Percentiles rank a stretch among this genome's conserved stretches.
These are phyloP conservation scores for Leptothorax acervorum DNA, from an alignment of 2,888 invertebrate species.

Conservation along the genomic window DNA sequence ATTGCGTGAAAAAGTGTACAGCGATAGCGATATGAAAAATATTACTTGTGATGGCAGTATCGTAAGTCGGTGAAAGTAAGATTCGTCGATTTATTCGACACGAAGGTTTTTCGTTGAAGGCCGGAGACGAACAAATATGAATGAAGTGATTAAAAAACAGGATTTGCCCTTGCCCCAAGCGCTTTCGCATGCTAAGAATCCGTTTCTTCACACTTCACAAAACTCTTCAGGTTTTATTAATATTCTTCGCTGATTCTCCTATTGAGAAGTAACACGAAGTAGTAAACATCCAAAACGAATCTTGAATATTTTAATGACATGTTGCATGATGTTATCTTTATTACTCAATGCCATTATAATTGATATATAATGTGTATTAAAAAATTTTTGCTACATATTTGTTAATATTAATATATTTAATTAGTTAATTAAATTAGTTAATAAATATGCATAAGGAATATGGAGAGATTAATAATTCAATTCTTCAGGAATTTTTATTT, in stretches of 20 bases:
- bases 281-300: background rate
- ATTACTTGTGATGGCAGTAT: slow-evolving; percentile 43
- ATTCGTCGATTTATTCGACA: slow-evolving; percentile 2
- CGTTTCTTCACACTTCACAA: background rate
- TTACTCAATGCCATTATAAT: background rate
- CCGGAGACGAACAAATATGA: background rate
- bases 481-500: background rate
- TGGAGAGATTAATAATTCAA: background rate
- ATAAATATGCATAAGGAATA: background rate
- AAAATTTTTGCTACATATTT: background rate
- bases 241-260: background rate
- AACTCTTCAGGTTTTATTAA: background rate
- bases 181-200: background rate
- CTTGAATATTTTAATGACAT: slow-evolving; percentile 1
- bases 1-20: slow-evolving; percentile 51
- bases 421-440: background rate
- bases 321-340: background rate
- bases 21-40: slow-evolving; percentile 67
- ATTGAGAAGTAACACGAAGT: background rate
- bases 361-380: background rate
- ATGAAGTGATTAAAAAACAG: slow-evolving; percentile 19
- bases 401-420: slow-evolving; percentile 2
- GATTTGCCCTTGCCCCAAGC: background rate
- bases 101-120: slow-evolving; percentile 13
- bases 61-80: slow-evolving; percentile 14